phyloP scores from a whole-genome alignment of 2,888 invertebrate genomes.

The Drosophila rubida region DNA sequence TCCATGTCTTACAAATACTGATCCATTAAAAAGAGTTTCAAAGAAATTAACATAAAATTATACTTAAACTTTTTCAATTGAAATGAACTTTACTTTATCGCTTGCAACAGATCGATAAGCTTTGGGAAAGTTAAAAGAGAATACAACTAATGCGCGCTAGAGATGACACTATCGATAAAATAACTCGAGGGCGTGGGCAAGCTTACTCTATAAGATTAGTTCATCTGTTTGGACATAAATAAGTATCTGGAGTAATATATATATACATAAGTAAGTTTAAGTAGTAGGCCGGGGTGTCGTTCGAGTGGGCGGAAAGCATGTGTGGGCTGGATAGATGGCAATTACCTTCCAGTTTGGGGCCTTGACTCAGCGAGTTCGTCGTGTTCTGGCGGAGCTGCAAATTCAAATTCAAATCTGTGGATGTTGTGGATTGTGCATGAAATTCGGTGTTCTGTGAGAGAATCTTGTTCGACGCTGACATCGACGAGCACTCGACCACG shows the following conservation, averaged over 20 bases:
- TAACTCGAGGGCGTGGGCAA: constrained; percentile 6
- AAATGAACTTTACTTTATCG: background rate
- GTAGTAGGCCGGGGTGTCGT: constrained; percentile 1
- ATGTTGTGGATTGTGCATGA: constrained; percentile 71
- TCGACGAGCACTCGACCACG: constrained; percentile 65
- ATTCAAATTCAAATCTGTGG: constrained; percentile 80
- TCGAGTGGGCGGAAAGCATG: background rate
- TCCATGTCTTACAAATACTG: no score
- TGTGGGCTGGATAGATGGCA: constrained; percentile 26
- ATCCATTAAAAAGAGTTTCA: no score
- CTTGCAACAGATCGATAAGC: background rate
- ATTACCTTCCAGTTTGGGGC: constrained; percentile 74
- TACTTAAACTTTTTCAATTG: no score
- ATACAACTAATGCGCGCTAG: constrained; percentile 21
- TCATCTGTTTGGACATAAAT: background rate
- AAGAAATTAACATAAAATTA: no score
- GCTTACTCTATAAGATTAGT: constrained; percentile 12
- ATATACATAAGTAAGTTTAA: constrained; percentile 2
- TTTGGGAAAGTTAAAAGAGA: background rate
- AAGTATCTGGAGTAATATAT: background rate
- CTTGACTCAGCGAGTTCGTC: constrained; percentile 50
- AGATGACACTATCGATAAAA: constrained; percentile 2
- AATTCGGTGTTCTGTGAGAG: constrained; percentile 64
- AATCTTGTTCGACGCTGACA: constrained; percentile 61
- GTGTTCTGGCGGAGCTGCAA: constrained; percentile 75